Evolutionary conservation across 64 coral and sea anemone genomes (phyloP), one percentile per base, ranked within the genome.

Genomic region (Astreopora myriophthalma): DNA sequence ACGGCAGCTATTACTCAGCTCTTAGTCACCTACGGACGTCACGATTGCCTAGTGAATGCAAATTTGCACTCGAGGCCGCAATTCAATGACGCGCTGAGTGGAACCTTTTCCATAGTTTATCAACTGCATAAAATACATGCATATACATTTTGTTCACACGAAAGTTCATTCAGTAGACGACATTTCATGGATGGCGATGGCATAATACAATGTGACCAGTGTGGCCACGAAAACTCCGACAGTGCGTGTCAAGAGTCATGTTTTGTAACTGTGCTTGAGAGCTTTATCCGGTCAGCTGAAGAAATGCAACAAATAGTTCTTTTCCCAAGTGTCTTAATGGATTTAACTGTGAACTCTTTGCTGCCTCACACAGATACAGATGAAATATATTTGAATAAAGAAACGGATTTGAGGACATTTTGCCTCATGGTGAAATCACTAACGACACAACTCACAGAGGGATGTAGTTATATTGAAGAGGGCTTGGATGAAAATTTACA

Each of bases 371-470:
- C 46, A 48, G 46, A 13, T 51, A 1, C 10, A 9, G n/a, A 77
- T 27, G 74, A 77, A 51, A 49, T 77, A 25, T 77, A 77, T 51
- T 29, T 77, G 26, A 16, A 27, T 49, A 9, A 51, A 77, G 74
- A 49, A 77, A 29, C 40, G 42, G 74, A 77, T 16, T 77, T 77
- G 40, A 77, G 74, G 42, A 77, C 74, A 49, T 77, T 77, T 49
- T 77, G 24, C 42, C 74, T 29, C 13, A 28, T 49, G 24, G 74
- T 77, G 0, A 77, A 49, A 49, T 77, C 74, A 23, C 9, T 77
- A 8, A 51, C 16, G 7, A 77, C 25, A 22, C 74, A 77, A 24
- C 22, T 77, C 11, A 49, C n/a, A 0, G 38, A 77, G 46, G 74
- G 42, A 11, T 77, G 74, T 51, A 77, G 42, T 48, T 49, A 26